Conservation (phyloP, 2,888 invertebrate genomes). For the Erynnis tages region DNA sequence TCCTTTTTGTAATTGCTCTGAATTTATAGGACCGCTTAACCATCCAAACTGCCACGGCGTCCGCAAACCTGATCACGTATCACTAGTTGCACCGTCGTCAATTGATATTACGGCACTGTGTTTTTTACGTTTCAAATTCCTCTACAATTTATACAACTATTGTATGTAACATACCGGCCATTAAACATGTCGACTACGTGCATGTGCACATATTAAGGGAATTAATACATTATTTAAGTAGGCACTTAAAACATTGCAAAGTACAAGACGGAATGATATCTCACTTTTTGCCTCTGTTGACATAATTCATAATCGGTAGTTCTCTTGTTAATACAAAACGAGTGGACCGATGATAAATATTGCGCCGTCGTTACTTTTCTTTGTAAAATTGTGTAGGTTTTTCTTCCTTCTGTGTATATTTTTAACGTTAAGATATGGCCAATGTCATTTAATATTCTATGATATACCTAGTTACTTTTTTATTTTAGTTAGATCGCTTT, state of each 20-base stretch:
- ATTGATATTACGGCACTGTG: slow-evolving; percentile 20
- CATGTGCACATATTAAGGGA: slow-evolving; percentile 14
- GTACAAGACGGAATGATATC: slow-evolving; percentile 14
- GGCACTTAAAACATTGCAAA: slow-evolving; percentile 21
- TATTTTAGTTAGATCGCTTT: too few relatives aligned
- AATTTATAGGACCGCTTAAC: slow-evolving; percentile 21
- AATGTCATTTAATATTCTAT: too few relatives aligned
- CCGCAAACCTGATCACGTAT: slow-evolving; percentile 8
- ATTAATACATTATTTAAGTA: slow-evolving; percentile 26
- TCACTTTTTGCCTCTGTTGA: slow-evolving; percentile 17
- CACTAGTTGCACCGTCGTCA: slow-evolving; percentile 14
- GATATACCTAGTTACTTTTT: too few relatives aligned
- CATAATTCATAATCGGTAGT: slow-evolving; percentile 21
- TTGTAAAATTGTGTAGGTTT: neutral
- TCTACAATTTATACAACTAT: slow-evolving; percentile 14
- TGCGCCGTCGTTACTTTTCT: slow-evolving; percentile 1
- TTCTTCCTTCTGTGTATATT: neutral
- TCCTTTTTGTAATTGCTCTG: slow-evolving; percentile 29
- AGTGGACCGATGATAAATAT: slow-evolving; percentile 1
- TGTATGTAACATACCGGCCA: slow-evolving; percentile 18
- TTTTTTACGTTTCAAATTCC: slow-evolving; percentile 23
- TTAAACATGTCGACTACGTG: slow-evolving; percentile 10
- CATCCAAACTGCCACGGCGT: neutral
- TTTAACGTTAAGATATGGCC: too few relatives aligned
- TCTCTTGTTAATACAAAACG: slow-evolving; percentile 12